Evolutionary conservation across 2,888 invertebrate species (phyloP), one percentile per base, ranked within the genome.

Genomic region (Saturnia pavonia): DNA sequence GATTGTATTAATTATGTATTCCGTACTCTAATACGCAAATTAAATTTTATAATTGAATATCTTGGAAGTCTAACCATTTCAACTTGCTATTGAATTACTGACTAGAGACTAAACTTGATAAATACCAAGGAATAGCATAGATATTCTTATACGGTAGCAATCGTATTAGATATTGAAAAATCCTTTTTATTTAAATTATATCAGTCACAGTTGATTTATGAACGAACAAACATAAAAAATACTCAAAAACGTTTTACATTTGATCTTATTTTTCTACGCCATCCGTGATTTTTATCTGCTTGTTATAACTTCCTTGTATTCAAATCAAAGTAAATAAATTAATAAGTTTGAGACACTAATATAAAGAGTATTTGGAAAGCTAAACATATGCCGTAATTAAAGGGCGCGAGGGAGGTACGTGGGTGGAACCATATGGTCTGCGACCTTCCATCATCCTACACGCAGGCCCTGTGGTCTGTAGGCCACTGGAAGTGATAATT

Each of bases 391-490:
- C 69, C 60, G 73, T 42, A 60, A 60, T 60, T 70, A 73, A 72
- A 80, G 81, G 84, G 84, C 74, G 81, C 82, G 86, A 79, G 79
- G 88, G 90, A 82, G 87, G 79, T 75, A 74, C 76, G 91, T 88
- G 78, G 88, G 90, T 76, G 84, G 74, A 54, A 76, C 84, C 90
- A 91, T 89, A 88, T 89, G 88, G 82, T 82, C 74, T 75, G 74
- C 77, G 82, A 76, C 90, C 91, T 90, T 89, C 80, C 77, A 76
- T 71, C 83, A 77, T 78, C 88, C 83, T 82, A 82, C 85, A 78
- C 80, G 72, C 74, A 75, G 74, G 77, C 82, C 82, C 80, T 82
- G 77, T 75, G 77, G 73, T 70, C 76, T 82, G 77, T 80, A 86
- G 82, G 84, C 85, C 84, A 80, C 74, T 78, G 74, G 75, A 71